Base-by-base conservation (phyloP, 2,113 vertebrate species). In the Corythornis vintsioides region DNA sequence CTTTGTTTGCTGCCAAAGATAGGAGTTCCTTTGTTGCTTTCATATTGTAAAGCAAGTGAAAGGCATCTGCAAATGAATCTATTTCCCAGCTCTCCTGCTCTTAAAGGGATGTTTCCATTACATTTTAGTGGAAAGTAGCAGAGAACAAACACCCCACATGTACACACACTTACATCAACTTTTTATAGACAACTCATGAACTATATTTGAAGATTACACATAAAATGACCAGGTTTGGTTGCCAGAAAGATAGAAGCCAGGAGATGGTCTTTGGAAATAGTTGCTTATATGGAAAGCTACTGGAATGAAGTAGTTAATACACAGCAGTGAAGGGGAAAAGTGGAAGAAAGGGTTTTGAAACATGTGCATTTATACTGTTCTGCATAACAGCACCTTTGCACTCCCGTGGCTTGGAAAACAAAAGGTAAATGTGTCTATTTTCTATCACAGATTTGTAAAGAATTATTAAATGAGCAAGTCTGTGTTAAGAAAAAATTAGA, bases 31-130 rank as follows among this genome's bases (percentile, higher is more conserved):
- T 84, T 86, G 65, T 47, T 76, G 61, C 63, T 89, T 88, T 88
- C 65, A 61, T 61, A 90, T 3, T 90, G 40, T 64, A 86, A 91
- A 91, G 35, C 29, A 76, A 77, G 35, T 52, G 28, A 86, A 90
- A 88, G 38, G 48, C 80, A 95, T 72, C 90, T 92, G 86, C 26
- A 92, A 88, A 83, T 75, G 24, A 78, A 85, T 83, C 26, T n/a
- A 9, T 43, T 93, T 88, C 57, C 50, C 80, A 74, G 28, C 20
- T 86, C n/a, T 83, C 57, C 64, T 83, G 65, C 79, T 69, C n/a
- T 81, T 61, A 74, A 47, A 75, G 50, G 22, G 61, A 78, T 20
- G 4, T 69, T 92, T 91, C 76, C 52, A 94, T 42, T 83, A 83
- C 66, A 66, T 69, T 86, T 86, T 38, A 77, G 50, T 81, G 31